A percentile compares a stretch with the other conserved stretches of the same genome.
Evolutionary conservation across 1,140 invertebrate species (phyloP).

Genomic region (Papilio glaucus): DNA sequence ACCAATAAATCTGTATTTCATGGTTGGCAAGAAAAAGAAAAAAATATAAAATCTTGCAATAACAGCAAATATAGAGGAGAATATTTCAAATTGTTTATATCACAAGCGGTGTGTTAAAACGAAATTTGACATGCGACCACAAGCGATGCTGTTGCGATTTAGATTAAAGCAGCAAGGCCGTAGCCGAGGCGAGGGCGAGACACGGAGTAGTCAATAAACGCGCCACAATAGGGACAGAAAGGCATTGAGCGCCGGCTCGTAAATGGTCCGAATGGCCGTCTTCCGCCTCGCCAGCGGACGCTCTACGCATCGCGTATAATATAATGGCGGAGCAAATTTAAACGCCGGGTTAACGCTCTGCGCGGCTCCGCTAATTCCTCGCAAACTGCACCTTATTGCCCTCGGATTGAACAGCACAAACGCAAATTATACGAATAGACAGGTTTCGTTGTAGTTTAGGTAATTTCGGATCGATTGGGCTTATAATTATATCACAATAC

Average conservation of each 20-base stretch:
- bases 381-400: conserved; percentile 17
- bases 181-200: conserved; percentile 39
- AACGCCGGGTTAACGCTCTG: conserved; percentile 29
- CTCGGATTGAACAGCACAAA: background rate
- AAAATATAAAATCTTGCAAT: background rate
- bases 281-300: conserved; percentile 45
- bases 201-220: conserved; percentile 34
- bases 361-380: conserved; percentile 10
- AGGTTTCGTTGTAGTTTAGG: background rate
- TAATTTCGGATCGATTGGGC: background rate
- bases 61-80: background rate
- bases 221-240: conserved; percentile 32
- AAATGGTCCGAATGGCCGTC: conserved; percentile 53
- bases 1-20: no score
- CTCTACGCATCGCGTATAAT: conserved; percentile 29
- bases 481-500: background rate
- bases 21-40: background rate
- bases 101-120: conserved; percentile 9
- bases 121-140: conserved; percentile 27
- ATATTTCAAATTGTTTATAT: conserved; percentile 13
- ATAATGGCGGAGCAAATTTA: conserved; percentile 34
- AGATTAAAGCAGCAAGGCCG: conserved; percentile 25
- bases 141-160: conserved; percentile 5
- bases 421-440: background rate
- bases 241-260: conserved; percentile 49